phyloP scores from a whole-genome alignment of 2,113 vertebrate genomes.

The Hippocampus abdominalis region DNA sequence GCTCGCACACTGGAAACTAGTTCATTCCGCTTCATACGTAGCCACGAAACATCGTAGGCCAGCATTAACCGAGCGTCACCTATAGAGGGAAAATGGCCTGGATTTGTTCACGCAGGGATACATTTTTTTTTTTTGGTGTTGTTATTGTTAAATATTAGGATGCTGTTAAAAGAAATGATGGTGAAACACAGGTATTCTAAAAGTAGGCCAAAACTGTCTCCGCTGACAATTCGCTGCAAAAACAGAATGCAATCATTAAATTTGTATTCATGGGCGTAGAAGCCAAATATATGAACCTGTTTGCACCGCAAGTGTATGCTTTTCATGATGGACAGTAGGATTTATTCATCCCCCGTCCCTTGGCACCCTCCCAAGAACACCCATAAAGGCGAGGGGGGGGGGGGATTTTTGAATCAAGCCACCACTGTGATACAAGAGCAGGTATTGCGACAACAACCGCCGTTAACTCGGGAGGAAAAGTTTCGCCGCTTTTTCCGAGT shows the following conservation, averaged over 20 bases:
- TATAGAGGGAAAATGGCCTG: neutral
- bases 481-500: conserved; percentile 71
- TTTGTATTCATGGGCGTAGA: conserved; percentile 8
- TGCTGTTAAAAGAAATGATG: neutral
- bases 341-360: conserved; percentile 38
- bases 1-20: neutral
- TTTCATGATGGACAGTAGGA: conserved; percentile 17
- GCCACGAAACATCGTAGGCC: neutral
- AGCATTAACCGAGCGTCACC: neutral
- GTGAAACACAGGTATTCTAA: neutral
- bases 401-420: conserved; percentile 46
- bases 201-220: neutral
- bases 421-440: conserved; percentile 56
- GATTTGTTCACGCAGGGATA: neutral
- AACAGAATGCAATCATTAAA: neutral
- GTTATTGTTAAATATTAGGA: neutral
- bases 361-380: conserved; percentile 44
- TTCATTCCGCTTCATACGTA: neutral
- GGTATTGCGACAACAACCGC: conserved; percentile 47
- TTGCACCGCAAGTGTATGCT: conserved; percentile 19
- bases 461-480: conserved; percentile 59
- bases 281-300: conserved; percentile 16
- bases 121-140: too few species aligned
- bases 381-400: conserved; percentile 29
- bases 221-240: neutral